Evolutionary conservation across 2,888 invertebrate species (phyloP), one percentile per base, ranked within the genome.

Genomic region (Brachypterus glaber): DNA sequence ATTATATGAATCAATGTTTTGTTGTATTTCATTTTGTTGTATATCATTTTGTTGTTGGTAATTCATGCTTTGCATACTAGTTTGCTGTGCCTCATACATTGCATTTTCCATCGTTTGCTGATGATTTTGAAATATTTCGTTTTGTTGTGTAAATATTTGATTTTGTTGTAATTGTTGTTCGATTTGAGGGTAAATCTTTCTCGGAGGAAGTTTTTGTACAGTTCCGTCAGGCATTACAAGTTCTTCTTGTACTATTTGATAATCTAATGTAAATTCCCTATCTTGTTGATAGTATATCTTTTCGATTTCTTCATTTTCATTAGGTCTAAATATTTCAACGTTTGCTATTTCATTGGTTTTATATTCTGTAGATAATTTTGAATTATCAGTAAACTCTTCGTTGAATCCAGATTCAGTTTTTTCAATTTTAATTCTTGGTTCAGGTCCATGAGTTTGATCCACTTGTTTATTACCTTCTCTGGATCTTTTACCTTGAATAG

Each of bases 221-320:
- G 35, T 12, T 2, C 32, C 11, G 13, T 44, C 33, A 13, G 51
- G 45, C 12, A 42, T 45, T 5, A 60, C 44, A 11, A 54, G 37
- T 37, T 64, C 59, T 42, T 59, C 63, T 33, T 58, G 52, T 3
- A 62, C 46, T 12, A 52, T 51, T 48, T 63, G 62, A 33, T 57
- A 58, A 46, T 65, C 63, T 12, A 65, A 50, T 30, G 62, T 57
- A 25, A 56, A 54, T 40, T 63, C 62, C 15, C 63, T 46, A 35
- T 64, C 57, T 17, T 56, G 54, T 37, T 62, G 51, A 37, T 63
- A 65, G 40, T 55, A 60, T 26, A 65, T 58, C 35, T 59, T 56
- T 39, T 65, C 59, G 15, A 64, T 53, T 49, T 64, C 63, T 37
- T 64, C 62, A 34, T 56, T 55, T 29, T 55, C 52, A 27, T 43